Evolutionary conservation across 2,113 vertebrate genomes (phyloP).

Genomic region (Chrysochloris asiatica): DNA sequence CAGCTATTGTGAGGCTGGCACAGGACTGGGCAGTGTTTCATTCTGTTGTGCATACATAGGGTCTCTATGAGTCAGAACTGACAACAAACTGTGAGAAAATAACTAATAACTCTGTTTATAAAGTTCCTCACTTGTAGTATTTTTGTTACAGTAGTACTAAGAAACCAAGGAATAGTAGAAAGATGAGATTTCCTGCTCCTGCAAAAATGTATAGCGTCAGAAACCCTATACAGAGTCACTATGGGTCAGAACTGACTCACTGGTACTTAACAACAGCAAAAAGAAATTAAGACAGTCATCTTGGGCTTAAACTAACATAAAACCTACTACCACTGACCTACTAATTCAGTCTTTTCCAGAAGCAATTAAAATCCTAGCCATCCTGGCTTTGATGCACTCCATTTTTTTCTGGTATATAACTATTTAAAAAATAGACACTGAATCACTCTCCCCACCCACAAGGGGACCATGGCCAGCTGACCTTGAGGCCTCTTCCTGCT

Average conservation of each 20-base stretch:
- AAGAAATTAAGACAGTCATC: too few relatives aligned
- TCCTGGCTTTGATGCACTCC: background rate
- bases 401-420: too few relatives aligned
- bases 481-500: background rate
- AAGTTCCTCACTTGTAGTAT: background rate
- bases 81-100: background rate
- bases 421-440: background rate
- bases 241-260: too few relatives aligned
- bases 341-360: background rate
- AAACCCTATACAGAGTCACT: too few relatives aligned
- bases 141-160: background rate
- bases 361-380: background rate
- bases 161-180: background rate
- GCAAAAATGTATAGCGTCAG: too few relatives aligned
- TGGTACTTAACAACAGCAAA: too few relatives aligned
- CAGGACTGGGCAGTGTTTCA: too few relatives aligned
- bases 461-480: background rate
- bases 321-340: too few relatives aligned
- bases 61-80: too few relatives aligned
- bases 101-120: background rate
- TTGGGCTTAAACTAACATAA: accelerated
- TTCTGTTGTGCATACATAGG: too few relatives aligned
- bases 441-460: background rate
- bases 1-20: too few relatives aligned
- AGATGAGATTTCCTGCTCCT: too few relatives aligned